Base-by-base conservation (phyloP, 2,113 vertebrate genomes). In the Archocentrus centrarchus region DNA sequence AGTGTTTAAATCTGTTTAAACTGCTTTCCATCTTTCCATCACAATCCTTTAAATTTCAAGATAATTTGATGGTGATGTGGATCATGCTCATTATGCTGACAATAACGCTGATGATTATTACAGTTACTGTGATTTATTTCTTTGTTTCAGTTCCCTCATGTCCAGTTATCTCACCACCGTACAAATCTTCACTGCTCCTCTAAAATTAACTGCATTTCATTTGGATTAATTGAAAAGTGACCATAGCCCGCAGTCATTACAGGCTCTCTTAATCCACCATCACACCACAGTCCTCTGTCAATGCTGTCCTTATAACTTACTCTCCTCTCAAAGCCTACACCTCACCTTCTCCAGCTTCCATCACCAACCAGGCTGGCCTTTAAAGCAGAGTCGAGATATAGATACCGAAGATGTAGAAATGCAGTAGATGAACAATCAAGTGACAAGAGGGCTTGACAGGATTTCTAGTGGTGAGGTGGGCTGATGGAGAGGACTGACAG, bases 211-310 rank as follows among this genome's bases (percentile, higher is more conserved):
- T 78, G 59, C 87, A 87, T 91, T 92, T 88, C 86, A 93, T 93
- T 93, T 88, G 85, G 81, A 92, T 92, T 94, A 92, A 95, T 94
- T 93, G 84, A 94, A 91, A 93, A 93, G 93, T 93, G 81, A 90
- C 83, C 92, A 91, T 92, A 89, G 93, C 88, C 93, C 20, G 24
- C 66, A 15, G 89, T 88, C 82, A 91, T 94, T 92, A 90, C 80
- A 86, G 59, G 89, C 73, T 80, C 79, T 77, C 22, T 58, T 30
- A 73, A 62, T 30, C 37, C 59, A 53, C 44, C n/a, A 6, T 70
- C 59, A 59, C 47, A 35, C 59, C 50, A n/a, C 50, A 20, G 75
- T 57, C 32, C 41, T 44, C 20, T 32, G 39, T 62, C 30, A 11
- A 41, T 57, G 11, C 62, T 53, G 14, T 73, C 27, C 62, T 47